These are phyloP conservation scores for Gracilinanus agilis DNA, from an alignment of 2,113 vertebrate genomes.

Conservation along the genomic window DNA sequence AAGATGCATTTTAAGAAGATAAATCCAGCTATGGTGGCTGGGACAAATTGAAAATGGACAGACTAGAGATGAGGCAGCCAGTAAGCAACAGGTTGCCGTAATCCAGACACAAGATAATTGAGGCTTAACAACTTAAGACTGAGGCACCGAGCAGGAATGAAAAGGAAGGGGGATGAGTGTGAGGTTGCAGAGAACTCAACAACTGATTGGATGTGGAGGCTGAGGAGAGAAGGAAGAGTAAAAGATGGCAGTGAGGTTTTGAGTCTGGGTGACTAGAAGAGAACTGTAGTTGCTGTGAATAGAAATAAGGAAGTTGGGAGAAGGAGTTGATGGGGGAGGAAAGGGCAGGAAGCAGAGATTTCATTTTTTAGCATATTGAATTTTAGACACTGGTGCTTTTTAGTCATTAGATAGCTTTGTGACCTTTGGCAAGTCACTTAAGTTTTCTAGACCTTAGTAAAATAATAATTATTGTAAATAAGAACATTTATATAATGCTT, in stretches of 20 bases:
- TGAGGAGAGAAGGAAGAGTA: neutral
- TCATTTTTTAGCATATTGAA: neutral
- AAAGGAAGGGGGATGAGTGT: neutral
- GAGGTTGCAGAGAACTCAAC: neutral
- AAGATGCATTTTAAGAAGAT: neutral
- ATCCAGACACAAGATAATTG: neutral
- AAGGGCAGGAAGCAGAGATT: neutral
- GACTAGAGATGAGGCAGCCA: neutral
- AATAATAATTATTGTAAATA: neutral
- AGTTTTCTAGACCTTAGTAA: neutral
- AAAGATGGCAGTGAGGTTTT: neutral
- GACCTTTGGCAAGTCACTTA: neutral
- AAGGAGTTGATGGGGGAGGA: neutral
- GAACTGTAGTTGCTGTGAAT: neutral
- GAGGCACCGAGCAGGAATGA: neutral
- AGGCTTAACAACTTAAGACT: neutral
- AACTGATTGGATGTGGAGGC: neutral
- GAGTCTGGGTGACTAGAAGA: neutral
- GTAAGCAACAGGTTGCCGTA: neutral
- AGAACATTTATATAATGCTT: neutral
- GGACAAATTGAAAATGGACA: neutral
- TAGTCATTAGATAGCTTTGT: neutral
- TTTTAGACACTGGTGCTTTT: neutral
- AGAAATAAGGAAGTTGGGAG: neutral
- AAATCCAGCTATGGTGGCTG: neutral